Evolutionary conservation across 2,888 invertebrate genomes (phyloP).

Genomic region (Melipona beecheii): DNA sequence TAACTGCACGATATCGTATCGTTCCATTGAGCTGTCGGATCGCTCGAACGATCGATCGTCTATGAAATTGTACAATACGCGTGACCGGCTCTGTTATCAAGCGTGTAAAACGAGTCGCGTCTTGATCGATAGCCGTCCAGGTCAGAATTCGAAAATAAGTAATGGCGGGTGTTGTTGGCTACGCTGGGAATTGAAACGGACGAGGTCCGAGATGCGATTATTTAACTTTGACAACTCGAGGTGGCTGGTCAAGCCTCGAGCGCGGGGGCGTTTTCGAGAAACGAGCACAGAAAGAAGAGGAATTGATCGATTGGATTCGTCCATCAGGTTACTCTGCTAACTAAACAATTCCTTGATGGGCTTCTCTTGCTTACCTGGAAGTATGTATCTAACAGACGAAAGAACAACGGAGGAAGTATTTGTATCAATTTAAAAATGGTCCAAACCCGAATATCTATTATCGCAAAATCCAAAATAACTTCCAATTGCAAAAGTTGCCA

Average conservation of each 20-base stretch:
- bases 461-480: not conserved
- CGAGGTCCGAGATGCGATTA: slow-evolving; percentile 21
- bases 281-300: not conserved
- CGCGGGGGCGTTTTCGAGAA: slow-evolving; percentile 20
- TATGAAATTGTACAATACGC: not conserved
- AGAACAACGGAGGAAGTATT: not conserved
- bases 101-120: slow-evolving; percentile 24
- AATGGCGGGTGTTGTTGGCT: slow-evolving; percentile 10
- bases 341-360: too few relatives aligned
- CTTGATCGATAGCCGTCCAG: slow-evolving; percentile 18
- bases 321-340: not conserved
- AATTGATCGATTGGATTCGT: slow-evolving; percentile 2
- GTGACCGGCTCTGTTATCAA: slow-evolving; percentile 20
- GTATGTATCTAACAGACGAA: not conserved
- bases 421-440: not conserved
- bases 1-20: too few relatives aligned
- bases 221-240: slow-evolving; percentile 29
- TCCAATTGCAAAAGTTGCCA: not conserved
- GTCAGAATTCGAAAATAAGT: slow-evolving; percentile 22
- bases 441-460: not conserved
- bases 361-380: not conserved
- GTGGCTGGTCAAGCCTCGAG: slow-evolving; percentile 17
- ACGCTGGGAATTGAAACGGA: slow-evolving; percentile 15
- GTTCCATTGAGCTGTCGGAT: not conserved
- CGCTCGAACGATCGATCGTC: not conserved